Conservation (phyloP, 2,797 vertebrate genomes). For the Lepus townsendii region DNA sequence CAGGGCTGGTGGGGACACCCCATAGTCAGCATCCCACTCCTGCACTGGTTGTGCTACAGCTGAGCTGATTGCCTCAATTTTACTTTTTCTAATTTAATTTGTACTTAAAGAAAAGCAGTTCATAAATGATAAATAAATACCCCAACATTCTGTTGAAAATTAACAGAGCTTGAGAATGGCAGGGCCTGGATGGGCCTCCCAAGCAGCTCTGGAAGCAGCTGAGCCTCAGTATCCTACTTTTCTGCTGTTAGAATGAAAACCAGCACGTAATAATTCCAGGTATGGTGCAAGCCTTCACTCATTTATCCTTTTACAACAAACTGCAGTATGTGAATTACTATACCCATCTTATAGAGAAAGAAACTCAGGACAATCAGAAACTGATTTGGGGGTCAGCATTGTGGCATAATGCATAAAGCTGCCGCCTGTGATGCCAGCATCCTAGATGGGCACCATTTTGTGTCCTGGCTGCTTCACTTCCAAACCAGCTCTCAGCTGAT, state of each 20-base stretch:
- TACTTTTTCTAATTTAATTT: background rate
- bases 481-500: no score
- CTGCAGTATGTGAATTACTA: accelerated
- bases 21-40: accelerated
- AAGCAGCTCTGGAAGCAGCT: accelerated
- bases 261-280: background rate
- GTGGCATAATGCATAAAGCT: no score
- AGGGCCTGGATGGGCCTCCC: background rate
- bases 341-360: background rate
- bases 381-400: no score
- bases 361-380: background rate
- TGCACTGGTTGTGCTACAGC: accelerated
- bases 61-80: accelerated
- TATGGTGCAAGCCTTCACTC: background rate
- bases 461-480: no score
- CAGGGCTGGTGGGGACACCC: accelerated
- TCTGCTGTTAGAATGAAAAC: no score
- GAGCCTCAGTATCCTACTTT: background rate
- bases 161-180: background rate
- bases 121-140: background rate
- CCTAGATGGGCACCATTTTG: no score
- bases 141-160: background rate
- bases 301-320: background rate
- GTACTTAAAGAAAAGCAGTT: background rate
- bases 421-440: no score